A percentile compares a stretch with the other conserved stretches of the same genome.
phyloP scores from a whole-genome alignment of 2,113 vertebrate species.

The Pogonocichla stellata region DNA sequence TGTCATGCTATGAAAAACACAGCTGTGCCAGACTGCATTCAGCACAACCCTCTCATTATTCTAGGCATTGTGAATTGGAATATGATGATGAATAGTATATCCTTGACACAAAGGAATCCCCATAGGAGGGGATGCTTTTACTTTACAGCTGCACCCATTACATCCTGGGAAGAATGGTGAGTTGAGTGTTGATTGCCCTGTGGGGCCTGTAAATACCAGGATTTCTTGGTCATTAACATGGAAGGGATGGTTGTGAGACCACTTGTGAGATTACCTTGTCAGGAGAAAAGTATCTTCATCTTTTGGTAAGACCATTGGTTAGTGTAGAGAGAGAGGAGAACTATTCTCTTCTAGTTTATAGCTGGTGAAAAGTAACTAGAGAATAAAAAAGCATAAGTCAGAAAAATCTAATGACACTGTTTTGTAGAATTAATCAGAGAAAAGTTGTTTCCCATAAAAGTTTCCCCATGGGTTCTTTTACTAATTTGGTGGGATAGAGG shows the following conservation, averaged over 20 bases:
- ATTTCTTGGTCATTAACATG: background rate
- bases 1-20: conserved; percentile 38
- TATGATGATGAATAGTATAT: background rate
- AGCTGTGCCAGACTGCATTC: background rate
- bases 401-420: background rate
- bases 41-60: background rate
- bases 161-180: background rate
- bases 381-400: background rate
- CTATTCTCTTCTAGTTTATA: background rate
- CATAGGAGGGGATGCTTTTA: background rate
- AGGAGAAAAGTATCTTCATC: background rate
- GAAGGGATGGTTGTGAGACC: background rate
- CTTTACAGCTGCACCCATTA: background rate
- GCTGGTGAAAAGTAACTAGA: background rate
- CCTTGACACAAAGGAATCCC: background rate
- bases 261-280: background rate
- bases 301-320: background rate
- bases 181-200: background rate
- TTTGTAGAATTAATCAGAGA: background rate
- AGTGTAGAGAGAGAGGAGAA: background rate
- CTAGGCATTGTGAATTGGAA: background rate
- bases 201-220: background rate
- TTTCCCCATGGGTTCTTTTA: background rate
- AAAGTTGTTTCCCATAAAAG: background rate
- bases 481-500: background rate